Evolutionary conservation across 2,888 invertebrate species (phyloP).

Genomic region (Pristionchus exspectatus): DNA sequence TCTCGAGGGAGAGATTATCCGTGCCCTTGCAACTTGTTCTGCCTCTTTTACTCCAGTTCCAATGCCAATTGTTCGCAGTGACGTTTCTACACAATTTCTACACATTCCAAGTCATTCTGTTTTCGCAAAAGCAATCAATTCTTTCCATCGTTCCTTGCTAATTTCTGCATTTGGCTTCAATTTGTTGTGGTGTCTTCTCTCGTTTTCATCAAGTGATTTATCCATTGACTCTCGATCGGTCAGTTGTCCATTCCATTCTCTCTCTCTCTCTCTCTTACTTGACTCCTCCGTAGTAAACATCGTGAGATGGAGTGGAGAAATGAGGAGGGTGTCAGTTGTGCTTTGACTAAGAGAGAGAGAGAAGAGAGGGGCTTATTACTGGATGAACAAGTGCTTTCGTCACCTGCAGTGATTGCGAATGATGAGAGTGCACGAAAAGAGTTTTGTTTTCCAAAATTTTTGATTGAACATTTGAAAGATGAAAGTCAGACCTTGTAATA

Average conservation of each 20-base stretch:
- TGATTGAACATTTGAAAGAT: too few species aligned
- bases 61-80: not conserved
- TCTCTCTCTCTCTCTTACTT: conserved; percentile 36
- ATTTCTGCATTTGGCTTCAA: not conserved
- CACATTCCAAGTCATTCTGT: not conserved
- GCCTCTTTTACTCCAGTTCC: not conserved
- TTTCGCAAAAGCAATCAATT: not conserved
- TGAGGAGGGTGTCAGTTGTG: conserved; percentile 38
- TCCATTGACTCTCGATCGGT: conserved; percentile 40
- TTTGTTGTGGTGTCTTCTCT: conserved; percentile 31
- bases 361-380: not conserved
- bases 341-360: not conserved
- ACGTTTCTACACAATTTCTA: not conserved
- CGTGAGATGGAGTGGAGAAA: not conserved
- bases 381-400: not conserved
- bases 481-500: too few species aligned
- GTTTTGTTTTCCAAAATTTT: too few species aligned
- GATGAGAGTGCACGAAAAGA: conserved; percentile 1
- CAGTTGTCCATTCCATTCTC: conserved; percentile 33
- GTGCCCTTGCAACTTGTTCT: conserved; percentile 4
- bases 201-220: conserved; percentile 42
- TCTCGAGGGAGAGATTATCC: not conserved
- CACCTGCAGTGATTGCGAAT: not conserved
- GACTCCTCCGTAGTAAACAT: conserved; percentile 44
- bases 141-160: not conserved